Conservation (phyloP, 2,797 vertebrate species). For the Pangasius sanitwongsei region DNA sequence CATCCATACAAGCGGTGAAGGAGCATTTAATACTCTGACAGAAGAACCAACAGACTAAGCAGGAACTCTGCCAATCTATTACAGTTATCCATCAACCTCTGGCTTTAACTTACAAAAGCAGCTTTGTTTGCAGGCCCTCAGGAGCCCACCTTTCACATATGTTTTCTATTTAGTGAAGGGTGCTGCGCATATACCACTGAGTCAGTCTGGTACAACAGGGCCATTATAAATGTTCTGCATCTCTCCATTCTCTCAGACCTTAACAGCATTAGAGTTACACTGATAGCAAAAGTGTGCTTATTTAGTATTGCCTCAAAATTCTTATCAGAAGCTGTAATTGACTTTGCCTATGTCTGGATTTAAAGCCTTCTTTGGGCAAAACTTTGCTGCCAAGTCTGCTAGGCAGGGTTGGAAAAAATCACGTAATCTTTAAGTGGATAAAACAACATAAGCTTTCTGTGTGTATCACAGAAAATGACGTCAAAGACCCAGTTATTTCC, state of each 20-base stretch:
- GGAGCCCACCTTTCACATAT: conserved; percentile 60
- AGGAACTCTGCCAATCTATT: conserved; percentile 3
- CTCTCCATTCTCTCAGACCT: conserved; percentile 38
- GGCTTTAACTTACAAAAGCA: conserved; percentile 60
- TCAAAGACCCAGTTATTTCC: background rate
- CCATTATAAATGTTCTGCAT: conserved; percentile 62
- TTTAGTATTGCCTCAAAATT: conserved; percentile 24
- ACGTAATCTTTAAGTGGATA: background rate
- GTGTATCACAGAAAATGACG: background rate
- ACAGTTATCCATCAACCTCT: conserved; percentile 38
- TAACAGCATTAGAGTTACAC: conserved; percentile 35
- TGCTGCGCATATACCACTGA: conserved; percentile 51
- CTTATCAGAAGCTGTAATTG: conserved; percentile 30
- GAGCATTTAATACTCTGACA: background rate
- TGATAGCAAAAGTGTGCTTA: conserved; percentile 23
- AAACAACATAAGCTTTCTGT: conserved; percentile 7
- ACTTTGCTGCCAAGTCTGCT: background rate
- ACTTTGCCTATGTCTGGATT: background rate
- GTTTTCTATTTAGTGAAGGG: conserved; percentile 63
- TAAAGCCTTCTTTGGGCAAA: conserved; percentile 2
- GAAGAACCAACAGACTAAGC: conserved; percentile 25
- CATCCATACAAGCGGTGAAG: background rate
- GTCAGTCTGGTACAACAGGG: conserved; percentile 65
- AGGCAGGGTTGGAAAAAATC: background rate
- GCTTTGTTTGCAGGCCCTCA: conserved; percentile 57